A percentile compares a stretch with the other conserved stretches of the same genome.
Conservation (phyloP, 23 tunicate genomes). For the Styela clava region DNA sequence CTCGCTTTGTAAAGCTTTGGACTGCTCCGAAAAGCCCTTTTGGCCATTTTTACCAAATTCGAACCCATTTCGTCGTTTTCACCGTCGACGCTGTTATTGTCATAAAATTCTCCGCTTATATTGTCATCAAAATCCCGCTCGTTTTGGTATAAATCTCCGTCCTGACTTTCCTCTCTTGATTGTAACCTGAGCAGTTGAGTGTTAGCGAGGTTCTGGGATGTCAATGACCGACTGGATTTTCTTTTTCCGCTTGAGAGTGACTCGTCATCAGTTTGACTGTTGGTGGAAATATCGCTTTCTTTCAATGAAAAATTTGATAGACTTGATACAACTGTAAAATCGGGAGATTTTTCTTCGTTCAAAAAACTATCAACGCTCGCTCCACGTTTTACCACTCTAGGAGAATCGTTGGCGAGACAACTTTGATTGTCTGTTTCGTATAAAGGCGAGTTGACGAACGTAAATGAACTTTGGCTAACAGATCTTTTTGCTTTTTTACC, state of each 20-base stretch:
- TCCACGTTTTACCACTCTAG: not conserved
- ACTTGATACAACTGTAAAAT: not conserved
- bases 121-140: not conserved
- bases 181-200: conserved; percentile 9
- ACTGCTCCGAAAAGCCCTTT: not conserved
- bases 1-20: not conserved
- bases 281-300: not conserved
- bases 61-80: conserved; percentile 15
- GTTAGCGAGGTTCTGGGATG: not conserved
- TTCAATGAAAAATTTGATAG: not conserved
- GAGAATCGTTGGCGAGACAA: not conserved
- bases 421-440: conserved; percentile 12
- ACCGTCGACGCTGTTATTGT: not conserved
- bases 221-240: not conserved
- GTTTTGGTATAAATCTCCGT: not conserved
- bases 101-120: not conserved
- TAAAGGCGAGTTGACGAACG: conserved; percentile 26
- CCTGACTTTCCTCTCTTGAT: not conserved
- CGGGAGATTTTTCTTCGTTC: not conserved
- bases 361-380: conserved; percentile 2
- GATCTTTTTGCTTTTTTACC: not conserved
- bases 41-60: not conserved
- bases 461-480: conserved; percentile 16
- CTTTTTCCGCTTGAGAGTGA: not conserved
- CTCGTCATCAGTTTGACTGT: conserved; percentile 19